Evolutionary conservation across 2,797 vertebrate species (phyloP).

Genomic region (Pseudopleuronectes americanus): DNA sequence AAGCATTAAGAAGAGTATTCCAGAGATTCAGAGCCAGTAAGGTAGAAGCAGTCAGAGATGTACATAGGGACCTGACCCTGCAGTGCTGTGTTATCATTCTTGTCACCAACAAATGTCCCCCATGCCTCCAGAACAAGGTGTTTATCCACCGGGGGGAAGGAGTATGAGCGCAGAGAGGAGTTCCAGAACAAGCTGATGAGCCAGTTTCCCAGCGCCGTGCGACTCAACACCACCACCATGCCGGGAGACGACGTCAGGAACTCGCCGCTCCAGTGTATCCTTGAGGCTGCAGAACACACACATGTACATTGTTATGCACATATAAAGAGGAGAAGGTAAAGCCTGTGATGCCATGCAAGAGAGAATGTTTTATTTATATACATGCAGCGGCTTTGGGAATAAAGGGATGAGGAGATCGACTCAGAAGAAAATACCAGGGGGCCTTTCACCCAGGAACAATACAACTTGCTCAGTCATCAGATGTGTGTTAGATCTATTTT

Average conservation of each 20-base stretch:
- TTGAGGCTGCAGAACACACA: conserved; percentile 54
- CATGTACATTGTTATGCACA: neutral
- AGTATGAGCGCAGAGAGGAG: conserved; percentile 96
- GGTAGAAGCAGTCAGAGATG: no score
- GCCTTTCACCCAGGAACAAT: no score
- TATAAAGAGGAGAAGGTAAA: neutral
- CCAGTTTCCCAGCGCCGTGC: conserved; percentile 93
- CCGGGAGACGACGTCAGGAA: conserved; percentile 90
- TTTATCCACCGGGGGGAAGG: conserved; percentile 99
- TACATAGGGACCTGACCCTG: no score
- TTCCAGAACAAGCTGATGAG: conserved; percentile 96
- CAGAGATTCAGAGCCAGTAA: no score
- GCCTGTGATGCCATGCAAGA: neutral
- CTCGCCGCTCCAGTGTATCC: conserved; percentile 94
- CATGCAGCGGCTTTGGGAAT: neutral
- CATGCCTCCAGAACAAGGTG: conserved; percentile 90
- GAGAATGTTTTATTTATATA: neutral
- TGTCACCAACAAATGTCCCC: conserved; percentile 6
- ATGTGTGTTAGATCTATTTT: no score
- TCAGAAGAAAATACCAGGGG: no score
- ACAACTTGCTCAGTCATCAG: no score
- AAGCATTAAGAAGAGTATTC: no score
- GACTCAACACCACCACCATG: conserved; percentile 93
- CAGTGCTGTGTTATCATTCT: neutral
- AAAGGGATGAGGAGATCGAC: no score